phyloP scores from a whole-genome alignment of 1,140 invertebrate genomes.

The Leguminivora glycinivorella region DNA sequence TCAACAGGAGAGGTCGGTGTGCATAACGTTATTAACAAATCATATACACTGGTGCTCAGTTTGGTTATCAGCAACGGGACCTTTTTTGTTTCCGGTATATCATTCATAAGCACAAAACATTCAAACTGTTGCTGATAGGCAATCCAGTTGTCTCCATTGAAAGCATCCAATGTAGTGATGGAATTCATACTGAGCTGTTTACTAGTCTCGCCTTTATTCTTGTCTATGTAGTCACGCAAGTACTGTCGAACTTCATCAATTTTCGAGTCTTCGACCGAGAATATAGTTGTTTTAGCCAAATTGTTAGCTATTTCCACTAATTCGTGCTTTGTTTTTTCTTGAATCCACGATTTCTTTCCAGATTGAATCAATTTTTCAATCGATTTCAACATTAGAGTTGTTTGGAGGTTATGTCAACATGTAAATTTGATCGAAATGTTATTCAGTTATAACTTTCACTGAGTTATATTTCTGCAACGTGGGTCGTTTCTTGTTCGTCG shows the following conservation, averaged over 20 bases:
- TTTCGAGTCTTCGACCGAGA: not conserved
- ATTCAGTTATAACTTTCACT: not conserved
- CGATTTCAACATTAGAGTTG: not conserved
- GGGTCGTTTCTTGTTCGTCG: not conserved
- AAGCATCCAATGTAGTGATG: not conserved
- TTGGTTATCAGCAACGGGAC: conserved; percentile 29
- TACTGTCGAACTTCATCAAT: conserved; percentile 3
- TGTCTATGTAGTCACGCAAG: conserved; percentile 10
- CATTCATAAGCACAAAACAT: conserved; percentile 29
- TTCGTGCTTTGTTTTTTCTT: conserved; percentile 16
- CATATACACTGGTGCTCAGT: conserved; percentile 21
- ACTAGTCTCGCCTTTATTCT: not conserved
- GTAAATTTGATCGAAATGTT: not conserved
- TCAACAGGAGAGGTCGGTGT: not conserved
- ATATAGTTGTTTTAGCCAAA: not conserved
- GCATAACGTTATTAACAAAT: not conserved
- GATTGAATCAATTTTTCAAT: not conserved
- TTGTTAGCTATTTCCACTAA: conserved; percentile 19
- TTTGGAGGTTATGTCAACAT: not conserved
- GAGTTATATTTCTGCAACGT: not conserved
- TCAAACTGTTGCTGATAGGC: conserved; percentile 27
- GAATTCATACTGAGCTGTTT: not conserved
- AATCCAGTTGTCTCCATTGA: conserved; percentile 17
- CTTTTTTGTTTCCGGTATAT: conserved; percentile 24
- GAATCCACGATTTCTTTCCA: conserved; percentile 26